Evolutionary conservation across 2,113 vertebrate genomes (phyloP), one percentile per base, ranked within the genome.

Genomic region (Apistogramma diplotaenia): DNA sequence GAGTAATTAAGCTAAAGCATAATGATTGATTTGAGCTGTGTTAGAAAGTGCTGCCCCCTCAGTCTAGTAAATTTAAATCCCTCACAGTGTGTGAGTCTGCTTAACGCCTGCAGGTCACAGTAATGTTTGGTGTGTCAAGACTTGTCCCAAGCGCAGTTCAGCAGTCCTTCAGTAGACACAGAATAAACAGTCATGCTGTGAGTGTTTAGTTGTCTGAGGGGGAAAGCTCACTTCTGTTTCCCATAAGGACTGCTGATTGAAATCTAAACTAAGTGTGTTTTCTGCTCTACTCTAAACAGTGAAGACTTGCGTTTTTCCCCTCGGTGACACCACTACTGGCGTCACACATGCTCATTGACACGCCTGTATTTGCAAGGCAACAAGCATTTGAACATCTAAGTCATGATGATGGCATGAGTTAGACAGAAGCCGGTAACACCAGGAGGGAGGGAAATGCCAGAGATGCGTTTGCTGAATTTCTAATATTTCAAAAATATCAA

Each of bases 41-140:
- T 35, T 77, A 12, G 15, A 27, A 70, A 43, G 40, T 51, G 54
- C 31, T 70, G 27, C 49, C 16, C 16, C 16, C 6, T 71, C 7
- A 33, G 21, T 81, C n/a, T 23, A 56, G 2, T 33, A 82, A 62
- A 2, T 2, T 7, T 49, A 4, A 51, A 70, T 51, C 65, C 4
- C 18, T 81, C 40, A 43, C n/a, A 43, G 18, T 21, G 55, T 74
- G 31, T 3, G 12, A 70, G 31, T 25, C 27, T 29, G 29, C 27
- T 58, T 62, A 46, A 70, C 25, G 10, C 65, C 43, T 51, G 6
- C 33, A 46, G 12, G 16, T 65, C 43, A 70, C 46, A 8, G 25
- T n/a, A 18, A 27, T 49, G 23, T 60, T 86, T 76, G 77, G 2
- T 90, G 31, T 92, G 90, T 91, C 81, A 37, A 33, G 85, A 84